These are phyloP conservation scores for Lithophane semibrunnea DNA, from an alignment of 2,888 invertebrate genomes.

Conservation along the genomic window DNA sequence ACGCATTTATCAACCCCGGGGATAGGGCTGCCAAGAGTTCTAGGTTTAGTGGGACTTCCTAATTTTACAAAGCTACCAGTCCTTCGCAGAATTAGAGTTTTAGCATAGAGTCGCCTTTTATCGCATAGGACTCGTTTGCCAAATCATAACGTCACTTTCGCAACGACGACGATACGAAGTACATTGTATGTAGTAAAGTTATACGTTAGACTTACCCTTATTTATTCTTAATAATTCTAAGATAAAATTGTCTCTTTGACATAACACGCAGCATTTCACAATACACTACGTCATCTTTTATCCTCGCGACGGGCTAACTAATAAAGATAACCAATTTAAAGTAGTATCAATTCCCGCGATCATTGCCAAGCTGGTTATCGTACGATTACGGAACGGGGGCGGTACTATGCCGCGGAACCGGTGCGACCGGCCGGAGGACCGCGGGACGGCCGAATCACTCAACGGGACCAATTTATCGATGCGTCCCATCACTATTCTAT, in stretches of 20 bases:
- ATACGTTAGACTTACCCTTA: too few relatives aligned
- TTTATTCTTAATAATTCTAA: too few relatives aligned
- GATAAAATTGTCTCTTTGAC: background rate
- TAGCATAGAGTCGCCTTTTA: too few relatives aligned
- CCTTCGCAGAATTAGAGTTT: background rate
- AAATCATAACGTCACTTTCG: too few relatives aligned
- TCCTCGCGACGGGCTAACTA: conserved; percentile 13
- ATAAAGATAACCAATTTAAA: conserved; percentile 46
- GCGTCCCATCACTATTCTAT: conserved; percentile 81
- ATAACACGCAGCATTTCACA: conserved; percentile 21
- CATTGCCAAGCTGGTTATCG: conserved; percentile 58
- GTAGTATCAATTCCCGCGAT: conserved; percentile 53
- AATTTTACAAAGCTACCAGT: background rate
- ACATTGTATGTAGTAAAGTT: too few relatives aligned
- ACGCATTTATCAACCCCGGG: conserved; percentile 81
- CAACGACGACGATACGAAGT: too few relatives aligned
- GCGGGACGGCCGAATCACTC: conserved; percentile 75
- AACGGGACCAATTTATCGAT: conserved; percentile 81
- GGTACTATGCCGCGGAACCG: conserved; percentile 65
- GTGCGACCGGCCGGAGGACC: conserved; percentile 67
- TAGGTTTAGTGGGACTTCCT: conserved; percentile 43
- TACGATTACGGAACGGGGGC: conserved; percentile 62
- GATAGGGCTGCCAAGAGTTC: conserved; percentile 56
- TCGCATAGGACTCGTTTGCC: too few relatives aligned
- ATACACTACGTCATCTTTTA: conserved; percentile 35